phyloP scores from a whole-genome alignment of 37 sponge, comb jelly and placozoan species.

The Axinella damicornis region DNA sequence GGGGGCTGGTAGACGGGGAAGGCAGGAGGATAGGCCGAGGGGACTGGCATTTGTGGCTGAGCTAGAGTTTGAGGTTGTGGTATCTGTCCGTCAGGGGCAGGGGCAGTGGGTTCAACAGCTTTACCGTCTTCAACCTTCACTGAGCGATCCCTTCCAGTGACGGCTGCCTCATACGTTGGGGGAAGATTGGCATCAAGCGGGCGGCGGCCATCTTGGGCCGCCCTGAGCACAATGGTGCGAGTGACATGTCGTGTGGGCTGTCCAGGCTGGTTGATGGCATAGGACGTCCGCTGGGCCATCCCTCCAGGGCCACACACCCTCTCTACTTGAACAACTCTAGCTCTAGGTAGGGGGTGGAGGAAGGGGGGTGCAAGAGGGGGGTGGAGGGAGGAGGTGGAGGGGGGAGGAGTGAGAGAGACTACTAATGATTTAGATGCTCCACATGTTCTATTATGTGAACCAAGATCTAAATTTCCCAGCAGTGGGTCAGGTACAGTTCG shows the following conservation, averaged over 20 bases:
- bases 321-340: conserved; percentile 27
- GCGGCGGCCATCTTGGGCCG: neutral
- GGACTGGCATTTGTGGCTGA: neutral
- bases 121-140: conserved; percentile 41
- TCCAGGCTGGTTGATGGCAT: conserved; percentile 32
- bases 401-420: no score
- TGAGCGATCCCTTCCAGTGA: conserved; percentile 54
- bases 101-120: neutral
- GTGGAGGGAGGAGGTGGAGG: no score
- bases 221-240: conserved; percentile 41
- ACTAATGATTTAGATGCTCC: neutral
- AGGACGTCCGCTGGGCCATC: conserved; percentile 34
- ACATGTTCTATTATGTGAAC: no score
- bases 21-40: conserved; percentile 19
- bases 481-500: no score
- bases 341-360: conserved; percentile 10
- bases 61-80: neutral
- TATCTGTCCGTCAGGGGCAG: neutral
- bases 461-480: no score
- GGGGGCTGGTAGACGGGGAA: neutral
- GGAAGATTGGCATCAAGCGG: conserved; percentile 56
- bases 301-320: conserved; percentile 19
- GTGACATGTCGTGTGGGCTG: conserved; percentile 24
- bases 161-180: conserved; percentile 59
- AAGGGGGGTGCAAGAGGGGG: no score